Percentiles rank a stretch among this genome's conserved stretches.
phyloP scores from a whole-genome alignment of 2,113 vertebrate genomes.

The Ellobius talpinus region DNA sequence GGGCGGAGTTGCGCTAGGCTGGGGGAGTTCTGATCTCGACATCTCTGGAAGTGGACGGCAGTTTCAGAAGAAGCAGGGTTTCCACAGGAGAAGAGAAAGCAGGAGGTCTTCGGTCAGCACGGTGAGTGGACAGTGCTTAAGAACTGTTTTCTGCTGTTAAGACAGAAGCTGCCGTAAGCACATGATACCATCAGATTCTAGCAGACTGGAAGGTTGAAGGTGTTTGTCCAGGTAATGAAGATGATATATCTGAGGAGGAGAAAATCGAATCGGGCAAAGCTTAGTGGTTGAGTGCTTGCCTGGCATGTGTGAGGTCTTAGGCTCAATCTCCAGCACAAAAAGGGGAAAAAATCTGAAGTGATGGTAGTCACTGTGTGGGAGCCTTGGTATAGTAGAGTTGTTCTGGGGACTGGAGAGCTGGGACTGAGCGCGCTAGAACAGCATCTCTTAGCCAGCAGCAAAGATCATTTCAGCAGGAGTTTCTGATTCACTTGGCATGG shows the following conservation, averaged over 20 bases:
- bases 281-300: neutral
- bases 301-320: neutral
- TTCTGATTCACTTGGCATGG: conserved; percentile 16
- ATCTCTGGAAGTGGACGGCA: conserved; percentile 29
- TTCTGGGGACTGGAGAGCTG: neutral
- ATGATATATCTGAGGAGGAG: neutral
- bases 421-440: neutral
- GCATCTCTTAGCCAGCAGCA: neutral
- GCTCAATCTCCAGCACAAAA: neutral
- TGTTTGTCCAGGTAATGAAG: neutral
- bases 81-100: conserved; percentile 53
- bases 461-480: neutral
- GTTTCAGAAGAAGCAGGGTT: conserved; percentile 47
- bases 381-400: neutral
- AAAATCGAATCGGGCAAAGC: neutral
- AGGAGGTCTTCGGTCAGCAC: conserved; percentile 2
- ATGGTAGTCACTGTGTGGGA: neutral
- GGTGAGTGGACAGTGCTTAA: conserved; percentile 55
- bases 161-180: neutral
- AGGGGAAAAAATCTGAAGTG: neutral
- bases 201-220: neutral
- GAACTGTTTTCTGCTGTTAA: conserved; percentile 43
- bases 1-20: neutral
- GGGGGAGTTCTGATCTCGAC: neutral
- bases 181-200: neutral